phyloP scores from a whole-genome alignment of 2,797 vertebrate genomes.

The Nyctibius grandis region DNA sequence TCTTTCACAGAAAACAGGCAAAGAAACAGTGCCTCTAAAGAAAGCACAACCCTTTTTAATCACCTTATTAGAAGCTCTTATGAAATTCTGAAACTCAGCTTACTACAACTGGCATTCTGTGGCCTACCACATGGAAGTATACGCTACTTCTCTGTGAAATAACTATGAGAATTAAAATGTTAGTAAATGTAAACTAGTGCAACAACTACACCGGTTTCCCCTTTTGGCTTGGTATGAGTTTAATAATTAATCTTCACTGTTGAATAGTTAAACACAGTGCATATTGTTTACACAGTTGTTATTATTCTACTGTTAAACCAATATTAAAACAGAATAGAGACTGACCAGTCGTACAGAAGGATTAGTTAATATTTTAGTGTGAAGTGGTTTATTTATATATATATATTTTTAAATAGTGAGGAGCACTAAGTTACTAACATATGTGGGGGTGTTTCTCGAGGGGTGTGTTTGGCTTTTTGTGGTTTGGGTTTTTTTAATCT shows the following conservation, averaged over 20 bases:
- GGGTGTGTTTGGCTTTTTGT: neutral
- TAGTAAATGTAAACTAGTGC: neutral
- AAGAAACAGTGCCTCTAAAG: neutral
- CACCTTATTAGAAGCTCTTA: neutral
- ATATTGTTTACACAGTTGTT: slow-evolving; percentile 7
- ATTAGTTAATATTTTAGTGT: neutral
- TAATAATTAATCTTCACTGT: slow-evolving; percentile 55
- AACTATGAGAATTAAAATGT: neutral
- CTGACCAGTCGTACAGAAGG: neutral
- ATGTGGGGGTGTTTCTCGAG: neutral
- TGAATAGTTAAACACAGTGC: slow-evolving; percentile 58
- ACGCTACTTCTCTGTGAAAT: neutral
- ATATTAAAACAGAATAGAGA: neutral
- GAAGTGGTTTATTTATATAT: neutral
- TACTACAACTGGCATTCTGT: neutral
- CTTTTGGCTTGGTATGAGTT: neutral
- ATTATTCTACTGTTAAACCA: slow-evolving; percentile 15
- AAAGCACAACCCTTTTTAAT: neutral
- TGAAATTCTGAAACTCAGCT: neutral
- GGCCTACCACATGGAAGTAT: neutral
- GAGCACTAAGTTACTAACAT: neutral
- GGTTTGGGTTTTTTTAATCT: neutral
- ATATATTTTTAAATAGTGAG: neutral
- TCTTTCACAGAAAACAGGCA: neutral
- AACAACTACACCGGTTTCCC: neutral